Conservation (phyloP, 2,113 vertebrate genomes). For the Junco hyemalis region DNA sequence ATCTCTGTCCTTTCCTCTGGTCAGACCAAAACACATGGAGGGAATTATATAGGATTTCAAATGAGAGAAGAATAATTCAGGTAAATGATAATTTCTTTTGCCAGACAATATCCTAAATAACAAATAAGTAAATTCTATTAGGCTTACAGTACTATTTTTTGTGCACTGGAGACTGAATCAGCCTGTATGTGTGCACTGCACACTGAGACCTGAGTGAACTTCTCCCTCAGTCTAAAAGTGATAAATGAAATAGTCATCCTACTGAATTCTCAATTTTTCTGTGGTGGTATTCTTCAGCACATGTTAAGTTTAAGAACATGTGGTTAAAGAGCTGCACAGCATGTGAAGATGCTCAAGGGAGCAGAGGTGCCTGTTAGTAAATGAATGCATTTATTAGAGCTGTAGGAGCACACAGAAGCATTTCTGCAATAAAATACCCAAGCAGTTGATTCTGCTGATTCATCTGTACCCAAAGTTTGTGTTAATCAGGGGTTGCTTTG, state of each 20-base stretch:
- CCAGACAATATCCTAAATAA: constrained; percentile 44
- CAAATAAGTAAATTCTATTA: constrained; percentile 49
- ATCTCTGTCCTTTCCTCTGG: constrained; percentile 36
- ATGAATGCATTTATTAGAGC: constrained; percentile 46
- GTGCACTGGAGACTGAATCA: constrained; percentile 4
- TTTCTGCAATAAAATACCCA: constrained; percentile 31
- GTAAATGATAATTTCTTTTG: constrained; percentile 49
- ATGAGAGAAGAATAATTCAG: constrained; percentile 51
- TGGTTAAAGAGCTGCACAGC: constrained; percentile 2
- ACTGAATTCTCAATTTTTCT: constrained; percentile 60
- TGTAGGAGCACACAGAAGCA: not conserved
- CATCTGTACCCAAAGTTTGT: constrained; percentile 34
- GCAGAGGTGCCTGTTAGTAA: constrained; percentile 42
- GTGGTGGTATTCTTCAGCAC: constrained; percentile 37
- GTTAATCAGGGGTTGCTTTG: constrained; percentile 55
- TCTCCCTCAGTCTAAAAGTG: constrained; percentile 54
- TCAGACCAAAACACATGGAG: constrained; percentile 18
- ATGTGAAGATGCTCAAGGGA: not conserved
- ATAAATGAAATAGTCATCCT: constrained; percentile 59
- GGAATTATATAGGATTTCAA: constrained; percentile 46
- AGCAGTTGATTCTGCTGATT: constrained; percentile 35
- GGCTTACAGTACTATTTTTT: not conserved
- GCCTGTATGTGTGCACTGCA: not conserved
- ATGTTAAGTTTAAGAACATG: not conserved
- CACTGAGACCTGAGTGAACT: not conserved